phyloP scores from a whole-genome alignment of 2,113 vertebrate genomes.

The Corvus cornix region DNA sequence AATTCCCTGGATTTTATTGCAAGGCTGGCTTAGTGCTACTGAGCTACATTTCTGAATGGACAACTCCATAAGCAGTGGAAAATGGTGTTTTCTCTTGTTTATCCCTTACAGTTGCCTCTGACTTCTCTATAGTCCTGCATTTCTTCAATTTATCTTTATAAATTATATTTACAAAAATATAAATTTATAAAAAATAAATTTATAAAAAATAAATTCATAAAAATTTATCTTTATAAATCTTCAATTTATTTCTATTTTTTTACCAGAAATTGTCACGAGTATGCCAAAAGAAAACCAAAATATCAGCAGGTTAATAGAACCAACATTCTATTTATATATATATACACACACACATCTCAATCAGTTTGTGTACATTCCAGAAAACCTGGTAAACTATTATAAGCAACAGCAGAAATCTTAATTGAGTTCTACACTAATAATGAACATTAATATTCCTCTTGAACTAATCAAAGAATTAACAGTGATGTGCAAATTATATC shows the following conservation, averaged over 20 bases:
- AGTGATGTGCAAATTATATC: background rate
- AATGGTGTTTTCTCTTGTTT: background rate
- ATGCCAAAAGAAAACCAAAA: background rate
- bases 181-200: too few species aligned
- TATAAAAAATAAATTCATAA: too few species aligned
- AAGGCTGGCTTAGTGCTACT: background rate
- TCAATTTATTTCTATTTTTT: background rate
- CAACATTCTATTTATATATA: background rate
- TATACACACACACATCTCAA: fast-evolving
- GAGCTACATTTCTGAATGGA: background rate
- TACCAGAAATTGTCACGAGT: background rate
- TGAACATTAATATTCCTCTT: background rate
- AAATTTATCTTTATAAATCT: too few species aligned
- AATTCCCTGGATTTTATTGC: background rate
- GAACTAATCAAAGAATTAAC: background rate
- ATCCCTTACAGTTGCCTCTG: background rate
- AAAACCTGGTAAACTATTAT: background rate
- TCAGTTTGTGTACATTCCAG: background rate
- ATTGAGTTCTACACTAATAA: background rate
- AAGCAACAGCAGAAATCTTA: background rate
- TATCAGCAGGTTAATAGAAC: background rate
- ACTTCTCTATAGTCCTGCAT: background rate
- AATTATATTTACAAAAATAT: too few species aligned
- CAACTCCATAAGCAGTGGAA: background rate
- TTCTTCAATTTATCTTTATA: background rate